Evolutionary conservation across 64 coral and sea anemone species (phyloP).

Genomic region (Platygyra sinensis): DNA sequence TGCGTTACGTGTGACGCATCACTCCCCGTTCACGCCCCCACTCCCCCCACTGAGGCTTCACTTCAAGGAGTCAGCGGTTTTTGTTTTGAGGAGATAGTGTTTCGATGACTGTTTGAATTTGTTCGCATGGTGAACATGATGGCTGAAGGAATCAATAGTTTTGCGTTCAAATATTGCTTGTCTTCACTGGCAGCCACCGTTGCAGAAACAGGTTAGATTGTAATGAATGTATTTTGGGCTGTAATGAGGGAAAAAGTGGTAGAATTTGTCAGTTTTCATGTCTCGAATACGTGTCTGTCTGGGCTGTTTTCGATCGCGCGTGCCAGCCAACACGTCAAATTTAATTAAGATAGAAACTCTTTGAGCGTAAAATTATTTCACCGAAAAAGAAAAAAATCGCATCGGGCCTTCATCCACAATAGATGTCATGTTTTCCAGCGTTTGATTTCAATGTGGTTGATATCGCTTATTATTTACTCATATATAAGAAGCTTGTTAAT

Average conservation of each 20-base stretch:
- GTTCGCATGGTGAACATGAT: not conserved
- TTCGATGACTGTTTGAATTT: not conserved
- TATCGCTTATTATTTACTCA: too few relatives aligned
- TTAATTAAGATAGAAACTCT: too few relatives aligned
- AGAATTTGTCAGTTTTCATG: not conserved
- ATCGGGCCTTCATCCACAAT: too few relatives aligned
- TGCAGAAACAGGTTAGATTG: slow-evolving; percentile 78
- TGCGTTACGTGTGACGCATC: not conserved
- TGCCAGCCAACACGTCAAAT: too few relatives aligned
- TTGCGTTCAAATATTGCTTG: slow-evolving; percentile 75
- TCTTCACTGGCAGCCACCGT: slow-evolving; percentile 88
- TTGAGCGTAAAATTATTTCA: too few relatives aligned
- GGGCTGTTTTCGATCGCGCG: too few relatives aligned
- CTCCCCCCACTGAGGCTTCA: not conserved
- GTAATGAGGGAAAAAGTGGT: not conserved
- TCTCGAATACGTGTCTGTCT: too few relatives aligned
- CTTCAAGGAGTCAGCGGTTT: not conserved
- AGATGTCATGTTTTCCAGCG: too few relatives aligned
- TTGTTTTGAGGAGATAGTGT: not conserved
- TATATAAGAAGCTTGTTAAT: too few relatives aligned
- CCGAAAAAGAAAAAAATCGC: too few relatives aligned
- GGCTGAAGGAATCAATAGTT: slow-evolving; percentile 55
- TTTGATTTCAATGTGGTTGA: too few relatives aligned
- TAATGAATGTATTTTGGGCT: not conserved
- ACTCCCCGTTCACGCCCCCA: too few relatives aligned